Base-by-base conservation (phyloP, 2,113 vertebrate species). In the Oreochromis spilurus region DNA sequence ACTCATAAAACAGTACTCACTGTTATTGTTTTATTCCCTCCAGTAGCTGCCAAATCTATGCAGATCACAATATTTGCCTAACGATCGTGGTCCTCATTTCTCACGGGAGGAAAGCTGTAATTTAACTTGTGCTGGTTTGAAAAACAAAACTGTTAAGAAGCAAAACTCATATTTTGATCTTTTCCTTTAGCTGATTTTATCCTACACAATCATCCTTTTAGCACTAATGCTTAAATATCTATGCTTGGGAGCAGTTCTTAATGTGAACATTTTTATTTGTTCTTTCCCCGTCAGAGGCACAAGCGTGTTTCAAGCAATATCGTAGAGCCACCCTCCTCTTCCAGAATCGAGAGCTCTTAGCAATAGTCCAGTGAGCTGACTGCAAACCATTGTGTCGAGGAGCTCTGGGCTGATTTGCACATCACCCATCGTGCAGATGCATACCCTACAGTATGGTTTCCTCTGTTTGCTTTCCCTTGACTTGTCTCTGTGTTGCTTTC, bases 331-430 rank as follows among this genome's bases (percentile, higher is more conserved):
- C 16, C 26, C 70, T 13, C 45, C 70, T 75, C 40, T 84, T 83
- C 67, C 45, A 67, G 86, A 86, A 80, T 88, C 34, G n/a, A 84
- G 82, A 81, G 86, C 45, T 90, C 60, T 90, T 78, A 84, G 70
- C 24, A 87, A 94, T 80, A 92, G 94, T 91, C 96, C 94, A 95
- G 84, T 89, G 89, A 85, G 52, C 87, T 87, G 88, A 91, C 84
- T 80, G 78, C 81, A 5, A 85, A 60, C 38, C 13, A 48, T 82
- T 86, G 82, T 92, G 94, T 92, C 88, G 93, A 92, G 90, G 38
- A 88, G 87, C 92, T 93, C 79, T 53, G 82, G 90, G 87, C 82
- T 89, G 43, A 81, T 93, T 90, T 90, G 84, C 85, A 83, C 79
- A 83, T 87, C 93, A 83, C 72, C 67, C 85, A 50, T 75, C 45